These are phyloP conservation scores for Brevipalpus yothersi DNA, from an alignment of 1,140 invertebrate species.

Conservation along the genomic window DNA sequence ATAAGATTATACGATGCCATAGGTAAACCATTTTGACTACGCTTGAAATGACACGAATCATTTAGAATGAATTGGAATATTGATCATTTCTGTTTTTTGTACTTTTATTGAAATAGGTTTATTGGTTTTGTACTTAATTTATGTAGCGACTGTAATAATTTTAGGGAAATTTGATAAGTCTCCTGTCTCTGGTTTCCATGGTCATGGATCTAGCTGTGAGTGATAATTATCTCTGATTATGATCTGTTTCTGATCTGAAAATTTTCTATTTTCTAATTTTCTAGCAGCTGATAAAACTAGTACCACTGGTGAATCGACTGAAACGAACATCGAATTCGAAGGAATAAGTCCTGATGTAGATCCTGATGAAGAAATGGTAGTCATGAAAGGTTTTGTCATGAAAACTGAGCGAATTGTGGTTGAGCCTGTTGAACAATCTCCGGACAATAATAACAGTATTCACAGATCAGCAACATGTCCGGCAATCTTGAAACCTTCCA, in stretches of 20 bases:
- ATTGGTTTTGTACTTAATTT: neutral
- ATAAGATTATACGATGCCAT: neutral
- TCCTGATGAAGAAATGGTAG: slow-evolving; percentile 3
- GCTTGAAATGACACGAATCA: neutral
- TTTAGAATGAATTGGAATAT: neutral
- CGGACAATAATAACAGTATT: neutral
- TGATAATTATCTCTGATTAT: neutral
- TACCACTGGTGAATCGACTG: neutral
- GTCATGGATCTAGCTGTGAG: too few species aligned
- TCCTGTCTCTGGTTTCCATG: neutral
- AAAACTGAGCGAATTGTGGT: neutral
- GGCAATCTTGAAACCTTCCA: neutral
- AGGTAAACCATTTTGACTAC: neutral
- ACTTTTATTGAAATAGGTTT: neutral
- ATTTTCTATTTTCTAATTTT: neutral
- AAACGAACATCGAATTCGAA: slow-evolving; percentile 6
- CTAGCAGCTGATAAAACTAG: neutral
- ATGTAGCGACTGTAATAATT: neutral
- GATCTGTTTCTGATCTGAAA: neutral
- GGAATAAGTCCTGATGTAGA: slow-evolving; percentile 2
- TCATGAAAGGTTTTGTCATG: slow-evolving; percentile 6
- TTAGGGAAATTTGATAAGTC: neutral
- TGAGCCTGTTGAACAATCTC: neutral
- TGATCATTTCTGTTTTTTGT: neutral
- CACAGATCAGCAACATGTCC: neutral